phyloP scores from a whole-genome alignment of 2,888 invertebrate genomes.

The Adelognathus sp. region DNA sequence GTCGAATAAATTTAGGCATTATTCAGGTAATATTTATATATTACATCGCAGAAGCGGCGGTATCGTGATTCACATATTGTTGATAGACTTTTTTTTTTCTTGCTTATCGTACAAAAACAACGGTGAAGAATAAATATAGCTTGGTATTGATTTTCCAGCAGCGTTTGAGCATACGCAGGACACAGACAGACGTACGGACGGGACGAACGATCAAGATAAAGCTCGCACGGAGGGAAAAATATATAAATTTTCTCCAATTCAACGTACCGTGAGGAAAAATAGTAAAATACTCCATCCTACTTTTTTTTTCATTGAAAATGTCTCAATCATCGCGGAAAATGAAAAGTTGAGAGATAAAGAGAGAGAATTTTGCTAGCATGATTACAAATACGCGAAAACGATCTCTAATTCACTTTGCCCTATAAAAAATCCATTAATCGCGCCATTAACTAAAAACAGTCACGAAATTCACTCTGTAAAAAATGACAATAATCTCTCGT shows the following conservation, averaged over 20 bases:
- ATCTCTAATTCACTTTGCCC: no score
- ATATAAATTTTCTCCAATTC: not conserved
- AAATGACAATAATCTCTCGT: no score
- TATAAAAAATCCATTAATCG: no score
- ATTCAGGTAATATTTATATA: not conserved
- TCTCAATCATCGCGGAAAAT: conserved; percentile 49
- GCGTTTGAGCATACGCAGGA: conserved; percentile 74
- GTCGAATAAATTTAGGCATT: not conserved
- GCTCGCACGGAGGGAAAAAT: conserved; percentile 66
- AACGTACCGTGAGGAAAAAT: conserved; percentile 30
- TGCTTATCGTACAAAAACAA: not conserved
- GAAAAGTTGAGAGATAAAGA: conserved; percentile 80
- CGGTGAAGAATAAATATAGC: conserved; percentile 15
- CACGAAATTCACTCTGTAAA: no score
- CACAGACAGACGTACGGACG: conserved; percentile 73
- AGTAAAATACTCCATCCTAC: conserved; percentile 44
- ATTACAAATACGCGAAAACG: no score
- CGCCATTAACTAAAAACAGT: no score
- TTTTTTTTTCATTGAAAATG: conserved; percentile 41
- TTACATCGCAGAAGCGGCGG: conserved; percentile 27
- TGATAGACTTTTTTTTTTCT: conserved; percentile 13
- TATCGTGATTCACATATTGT: conserved; percentile 5
- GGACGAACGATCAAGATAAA: conserved; percentile 73
- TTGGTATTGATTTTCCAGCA: conserved; percentile 65
- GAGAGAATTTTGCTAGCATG: no score